Conservation (phyloP, 2,888 invertebrate species). For the Dione vanillae region DNA sequence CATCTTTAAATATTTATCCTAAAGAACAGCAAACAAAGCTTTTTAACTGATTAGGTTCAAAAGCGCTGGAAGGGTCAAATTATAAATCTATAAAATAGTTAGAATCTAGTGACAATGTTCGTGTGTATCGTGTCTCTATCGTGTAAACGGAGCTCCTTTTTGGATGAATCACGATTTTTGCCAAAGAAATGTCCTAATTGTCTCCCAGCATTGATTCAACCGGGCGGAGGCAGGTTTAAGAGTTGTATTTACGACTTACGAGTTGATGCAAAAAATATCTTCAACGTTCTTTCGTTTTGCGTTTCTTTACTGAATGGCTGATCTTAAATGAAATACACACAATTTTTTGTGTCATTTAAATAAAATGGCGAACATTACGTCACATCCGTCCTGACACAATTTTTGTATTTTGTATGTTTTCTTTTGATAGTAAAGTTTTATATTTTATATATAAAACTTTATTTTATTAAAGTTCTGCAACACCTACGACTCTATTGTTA, state of each 20-base stretch:
- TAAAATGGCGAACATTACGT: neutral
- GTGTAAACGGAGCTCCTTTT: conserved; percentile 26
- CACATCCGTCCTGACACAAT: neutral
- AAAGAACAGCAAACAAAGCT: too few relatives aligned
- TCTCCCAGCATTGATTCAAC: conserved; percentile 33
- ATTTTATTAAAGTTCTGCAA: too few relatives aligned
- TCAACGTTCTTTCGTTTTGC: neutral
- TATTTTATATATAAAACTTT: neutral
- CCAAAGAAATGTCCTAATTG: conserved; percentile 42
- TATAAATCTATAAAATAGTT: too few relatives aligned
- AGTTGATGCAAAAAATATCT: conserved; percentile 20
- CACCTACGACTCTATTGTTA: too few relatives aligned
- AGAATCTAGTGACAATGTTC: too few relatives aligned
- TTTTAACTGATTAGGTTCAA: too few relatives aligned
- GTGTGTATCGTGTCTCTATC: neutral
- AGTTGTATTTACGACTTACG: conserved; percentile 32
- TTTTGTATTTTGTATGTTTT: neutral
- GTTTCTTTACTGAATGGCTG: neutral
- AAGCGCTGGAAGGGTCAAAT: too few relatives aligned
- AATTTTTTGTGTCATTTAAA: neutral
- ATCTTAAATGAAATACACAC: conserved; percentile 7
- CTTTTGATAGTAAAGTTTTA: neutral
- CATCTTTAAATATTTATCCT: too few relatives aligned
- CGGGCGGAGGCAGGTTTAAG: conserved; percentile 31
- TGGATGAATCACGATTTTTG: conserved; percentile 39